Evolutionary conservation across 2,888 invertebrate genomes (phyloP).

Genomic region (Mythimna loreyi): DNA sequence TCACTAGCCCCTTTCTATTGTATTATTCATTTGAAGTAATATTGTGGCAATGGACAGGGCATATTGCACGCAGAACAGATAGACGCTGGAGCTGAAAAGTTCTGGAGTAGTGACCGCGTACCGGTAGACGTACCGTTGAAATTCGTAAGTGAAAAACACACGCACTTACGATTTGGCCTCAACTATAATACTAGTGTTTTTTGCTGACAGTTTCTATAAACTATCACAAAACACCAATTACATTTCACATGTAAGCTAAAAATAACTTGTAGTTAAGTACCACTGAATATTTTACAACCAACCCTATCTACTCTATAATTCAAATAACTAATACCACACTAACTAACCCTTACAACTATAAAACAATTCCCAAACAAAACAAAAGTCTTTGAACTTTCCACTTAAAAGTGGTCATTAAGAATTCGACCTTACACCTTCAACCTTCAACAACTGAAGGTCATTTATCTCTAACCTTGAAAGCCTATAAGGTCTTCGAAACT

Average conservation of each 20-base stretch:
- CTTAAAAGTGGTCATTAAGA: constrained; percentile 5
- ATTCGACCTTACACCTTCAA: not conserved
- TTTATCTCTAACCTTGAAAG: constrained; percentile 43
- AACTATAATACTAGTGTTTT: no score
- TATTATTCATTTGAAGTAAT: no score
- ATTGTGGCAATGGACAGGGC: no score
- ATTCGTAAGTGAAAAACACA: no score
- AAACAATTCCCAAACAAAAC: constrained; percentile 4
- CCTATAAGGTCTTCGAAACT: constrained; percentile 45
- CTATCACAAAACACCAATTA: not conserved
- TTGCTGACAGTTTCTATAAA: no score
- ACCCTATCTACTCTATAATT: constrained; percentile 13
- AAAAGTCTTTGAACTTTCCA: constrained; percentile 27
- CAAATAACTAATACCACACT: not conserved
- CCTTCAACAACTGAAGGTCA: constrained; percentile 44
- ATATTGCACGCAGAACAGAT: no score
- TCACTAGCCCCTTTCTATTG: not conserved
- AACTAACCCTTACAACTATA: not conserved
- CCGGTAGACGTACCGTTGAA: no score
- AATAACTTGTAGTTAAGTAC: constrained; percentile 20
- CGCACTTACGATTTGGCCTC: no score
- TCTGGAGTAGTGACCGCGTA: no score
- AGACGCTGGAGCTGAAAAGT: no score
- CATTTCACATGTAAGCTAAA: constrained; percentile 19
- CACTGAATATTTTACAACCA: constrained; percentile 17